These are phyloP conservation scores for Aphrocallistes beatrix DNA, from an alignment of 37 sponge, comb jelly and placozoan genomes.

Conservation along the genomic window DNA sequence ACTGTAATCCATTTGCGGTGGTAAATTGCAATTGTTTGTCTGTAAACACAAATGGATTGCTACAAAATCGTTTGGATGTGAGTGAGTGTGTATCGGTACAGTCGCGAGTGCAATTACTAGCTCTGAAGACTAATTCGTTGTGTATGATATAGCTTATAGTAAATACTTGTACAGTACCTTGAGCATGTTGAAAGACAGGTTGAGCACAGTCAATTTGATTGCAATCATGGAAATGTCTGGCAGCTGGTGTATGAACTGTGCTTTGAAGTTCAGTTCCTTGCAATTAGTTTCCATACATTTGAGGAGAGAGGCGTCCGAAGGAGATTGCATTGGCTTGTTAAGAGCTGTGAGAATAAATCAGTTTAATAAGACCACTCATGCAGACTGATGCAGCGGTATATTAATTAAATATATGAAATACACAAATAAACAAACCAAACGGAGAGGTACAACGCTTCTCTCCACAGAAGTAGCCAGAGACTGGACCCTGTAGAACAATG, in stretches of 20 bases:
- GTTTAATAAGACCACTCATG: background rate
- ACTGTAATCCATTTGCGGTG: too few relatives aligned
- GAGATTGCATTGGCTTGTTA: background rate
- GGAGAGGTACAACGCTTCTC: background rate
- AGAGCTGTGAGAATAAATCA: background rate
- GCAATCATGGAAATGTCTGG: background rate
- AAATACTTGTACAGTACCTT: background rate
- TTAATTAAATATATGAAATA: background rate
- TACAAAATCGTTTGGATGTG: too few relatives aligned
- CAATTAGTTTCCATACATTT: background rate
- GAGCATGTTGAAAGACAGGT: conserved; percentile 11
- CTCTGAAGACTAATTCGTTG: too few relatives aligned
- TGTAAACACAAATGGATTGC: too few relatives aligned
- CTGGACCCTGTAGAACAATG: background rate
- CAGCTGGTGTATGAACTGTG: conserved; percentile 1
- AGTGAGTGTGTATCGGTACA: too few relatives aligned
- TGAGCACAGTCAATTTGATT: background rate
- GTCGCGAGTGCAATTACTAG: too few relatives aligned
- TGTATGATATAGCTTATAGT: background rate
- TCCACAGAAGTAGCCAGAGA: conserved; percentile 6
- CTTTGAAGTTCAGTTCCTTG: background rate
- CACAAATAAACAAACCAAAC: background rate
- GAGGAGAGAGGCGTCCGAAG: background rate
- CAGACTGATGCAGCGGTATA: background rate
- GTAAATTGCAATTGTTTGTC: too few relatives aligned